Evolutionary conservation across 2,113 vertebrate genomes (phyloP), one percentile per base, ranked within the genome.

Genomic region (Eudyptes chrysolophus): DNA sequence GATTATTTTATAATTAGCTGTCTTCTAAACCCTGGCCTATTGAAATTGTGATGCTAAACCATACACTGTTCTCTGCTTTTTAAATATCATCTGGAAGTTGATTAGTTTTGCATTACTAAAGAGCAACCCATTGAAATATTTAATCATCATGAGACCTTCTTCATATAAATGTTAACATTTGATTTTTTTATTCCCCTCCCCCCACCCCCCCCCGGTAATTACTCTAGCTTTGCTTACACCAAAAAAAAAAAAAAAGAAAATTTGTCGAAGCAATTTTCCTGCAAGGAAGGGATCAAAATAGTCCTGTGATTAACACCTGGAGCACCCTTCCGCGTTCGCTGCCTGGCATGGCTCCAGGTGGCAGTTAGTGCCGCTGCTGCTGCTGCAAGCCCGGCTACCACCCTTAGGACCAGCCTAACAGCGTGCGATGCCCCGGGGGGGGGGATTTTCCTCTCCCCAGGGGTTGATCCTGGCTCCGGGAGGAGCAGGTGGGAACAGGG

Each of bases 101-200:
- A 97, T 96, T 93, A 89, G 92, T 97, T 97, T 97, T 94, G 97
- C 92, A 94, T 92, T 77, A 89, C 88, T 94, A 40, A 92, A 94
- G 94, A 97, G 90, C 55, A 86, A 60, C 46, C 83, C 76, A 77
- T 81, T 94, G 95, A 96, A 97, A 94, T 94, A 88, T 90, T 88
- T 88, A 94, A 95, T 94, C 94, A 81, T n/a, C 92, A 27, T 32
- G 55, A 95, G 88, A 92, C 80, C 94, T 94, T 92, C 95, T 83
- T 86, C 85, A 70, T 32, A 90, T 29, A 75, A 90, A 92, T 40
- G 86, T 80, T 86, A 95, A 94, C 68, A 81, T 87, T 79, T 86
- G 44, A n/a, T 62, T 74, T 42, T 42, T 42, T 42, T 42, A 15
- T 62, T 40, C 40, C 11, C 12, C 40, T 13, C 40, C 40, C 40